Percentiles rank a stretch among this genome's conserved stretches.
These are phyloP conservation scores for Podilymbus podiceps DNA, from an alignment of 2,113 vertebrate species.

Conservation along the genomic window DNA sequence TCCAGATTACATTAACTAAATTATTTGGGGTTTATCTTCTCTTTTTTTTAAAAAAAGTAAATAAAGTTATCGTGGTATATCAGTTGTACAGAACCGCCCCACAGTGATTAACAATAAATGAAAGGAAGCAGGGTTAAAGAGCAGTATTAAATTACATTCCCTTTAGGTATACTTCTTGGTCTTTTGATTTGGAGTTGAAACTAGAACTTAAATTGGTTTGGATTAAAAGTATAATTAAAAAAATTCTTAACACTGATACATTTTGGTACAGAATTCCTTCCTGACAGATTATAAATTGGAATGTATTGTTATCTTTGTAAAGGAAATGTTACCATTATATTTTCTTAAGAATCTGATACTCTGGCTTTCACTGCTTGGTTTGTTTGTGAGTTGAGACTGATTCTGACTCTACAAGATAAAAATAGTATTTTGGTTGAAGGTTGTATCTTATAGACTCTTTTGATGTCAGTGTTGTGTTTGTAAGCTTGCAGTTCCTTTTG, in stretches of 20 bases:
- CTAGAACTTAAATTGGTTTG: neutral
- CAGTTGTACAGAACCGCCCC: neutral
- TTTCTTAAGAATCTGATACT: neutral
- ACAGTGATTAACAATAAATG: neutral
- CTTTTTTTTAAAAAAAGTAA: neutral
- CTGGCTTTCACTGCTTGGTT: neutral
- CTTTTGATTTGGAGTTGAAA: neutral
- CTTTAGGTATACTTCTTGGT: neutral
- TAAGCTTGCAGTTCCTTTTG: neutral
- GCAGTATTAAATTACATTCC: neutral
- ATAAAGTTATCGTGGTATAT: neutral
- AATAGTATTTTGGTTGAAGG: neutral
- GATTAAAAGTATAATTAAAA: neutral
- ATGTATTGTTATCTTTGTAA: neutral
- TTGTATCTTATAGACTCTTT: neutral
- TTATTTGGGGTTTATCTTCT: neutral
- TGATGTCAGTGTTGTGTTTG: neutral
- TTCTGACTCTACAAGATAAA: neutral
- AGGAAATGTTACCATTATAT: neutral
- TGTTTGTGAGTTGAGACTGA: neutral
- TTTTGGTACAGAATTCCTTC: neutral
- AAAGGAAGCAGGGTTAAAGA: neutral
- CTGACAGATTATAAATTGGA: neutral
- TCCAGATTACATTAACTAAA: neutral
- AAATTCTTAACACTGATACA: neutral